Base-by-base conservation (phyloP, 2,797 vertebrate genomes). In the Diglossa cyanea region DNA sequence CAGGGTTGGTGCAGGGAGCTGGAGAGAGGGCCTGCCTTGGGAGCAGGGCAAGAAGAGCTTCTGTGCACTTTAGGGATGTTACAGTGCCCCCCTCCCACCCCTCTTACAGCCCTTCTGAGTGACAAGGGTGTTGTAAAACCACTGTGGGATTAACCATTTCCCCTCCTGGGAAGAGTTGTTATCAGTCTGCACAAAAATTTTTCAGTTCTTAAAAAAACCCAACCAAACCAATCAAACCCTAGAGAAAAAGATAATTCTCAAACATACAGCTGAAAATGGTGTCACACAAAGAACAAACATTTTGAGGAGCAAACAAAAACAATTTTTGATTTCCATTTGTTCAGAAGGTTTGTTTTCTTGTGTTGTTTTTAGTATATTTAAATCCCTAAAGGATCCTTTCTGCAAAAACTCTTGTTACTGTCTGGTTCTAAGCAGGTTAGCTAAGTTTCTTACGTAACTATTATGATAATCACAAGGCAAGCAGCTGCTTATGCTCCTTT, bases 21-120 rank as follows among this genome's bases (percentile, higher is more conserved):
- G 94, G 61, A 90, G 85, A 48, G 50, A 86, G 68, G 45, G 55
- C 77, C 60, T 89, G 73, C 65, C 91, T 83, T 83, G 51, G 90
- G 39, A 96, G 90, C 79, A 88, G 78, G 80, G 77, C 76, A 96
- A 96, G 95, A 96, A 95, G 91, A 97, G 86, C 91, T 95, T 90
- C 96, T 75, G 88, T 92, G 97, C 95, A 95, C 40, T 48, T 77
- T 9, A 62, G 72, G 30, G 18, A 42, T 62, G 30, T 47, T 35
- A 17, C 0, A 60, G 51, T 73, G 33, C 3, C 2, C 11, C 23
- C 4, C 10, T 54, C 16, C 21, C 15, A 21, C 15, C 24, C 11
- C 33, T 48, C 33, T 45, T 62, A 14, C 6, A 67, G 45, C 25
- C 24, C 44, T 66, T 20, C 1, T 3, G 37, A 53, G n/a, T 13